A percentile compares a stretch with the other conserved stretches of the same genome.
Evolutionary conservation across 2,888 invertebrate genomes (phyloP).

Genomic region (Zonitis immaculata): DNA sequence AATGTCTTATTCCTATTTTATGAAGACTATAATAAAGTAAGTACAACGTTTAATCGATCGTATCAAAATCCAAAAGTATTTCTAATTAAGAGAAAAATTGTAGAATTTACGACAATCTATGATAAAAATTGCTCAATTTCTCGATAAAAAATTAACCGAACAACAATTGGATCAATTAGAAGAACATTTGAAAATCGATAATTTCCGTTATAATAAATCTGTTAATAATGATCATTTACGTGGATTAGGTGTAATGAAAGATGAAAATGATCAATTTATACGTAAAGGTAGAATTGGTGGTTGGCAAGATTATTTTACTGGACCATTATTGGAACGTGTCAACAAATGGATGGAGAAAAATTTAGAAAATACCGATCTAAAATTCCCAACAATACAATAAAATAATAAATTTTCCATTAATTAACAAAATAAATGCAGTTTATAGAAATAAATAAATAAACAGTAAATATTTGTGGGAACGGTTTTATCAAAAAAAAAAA

Average conservation of each 20-base stretch:
- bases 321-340: neutral
- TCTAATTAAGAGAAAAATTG: neutral
- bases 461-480: too few species aligned
- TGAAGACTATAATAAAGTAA: conserved; percentile 52
- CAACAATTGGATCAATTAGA: conserved; percentile 58
- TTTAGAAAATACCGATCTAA: neutral
- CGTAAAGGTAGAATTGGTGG: conserved; percentile 58
- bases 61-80: neutral
- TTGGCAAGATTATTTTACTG: conserved; percentile 9
- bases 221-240: conserved; percentile 66
- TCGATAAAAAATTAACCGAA: conserved; percentile 53
- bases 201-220: conserved; percentile 75
- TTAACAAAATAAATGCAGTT: neutral
- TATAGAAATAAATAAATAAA: too few species aligned
- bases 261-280: conserved; percentile 59
- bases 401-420: neutral
- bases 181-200: conserved; percentile 70
- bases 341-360: conserved; percentile 11
- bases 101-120: conserved; percentile 58
- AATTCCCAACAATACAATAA: neutral
- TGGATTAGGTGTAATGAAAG: conserved; percentile 56
- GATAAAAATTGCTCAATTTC: conserved; percentile 56
- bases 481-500: too few species aligned
- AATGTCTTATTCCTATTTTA: conserved; percentile 70
- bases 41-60: neutral